A percentile compares a stretch with the other conserved stretches of the same genome.
Evolutionary conservation across 2,797 vertebrate genomes (phyloP).

Genomic region (Champsocephalus gunnari): DNA sequence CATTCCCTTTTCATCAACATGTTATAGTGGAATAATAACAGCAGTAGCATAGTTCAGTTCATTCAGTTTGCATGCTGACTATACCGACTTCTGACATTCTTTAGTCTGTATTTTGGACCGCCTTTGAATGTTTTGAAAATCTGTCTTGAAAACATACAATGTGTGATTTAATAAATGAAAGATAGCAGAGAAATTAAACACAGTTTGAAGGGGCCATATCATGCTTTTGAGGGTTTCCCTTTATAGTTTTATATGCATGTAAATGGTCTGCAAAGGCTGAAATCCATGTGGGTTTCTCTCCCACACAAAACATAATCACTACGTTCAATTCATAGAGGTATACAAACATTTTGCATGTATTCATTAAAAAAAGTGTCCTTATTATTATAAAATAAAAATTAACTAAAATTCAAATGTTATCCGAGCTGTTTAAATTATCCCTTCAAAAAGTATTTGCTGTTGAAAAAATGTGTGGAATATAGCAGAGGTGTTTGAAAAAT

Average conservation of each 20-base stretch:
- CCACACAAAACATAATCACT: no score
- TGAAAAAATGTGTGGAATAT: no score
- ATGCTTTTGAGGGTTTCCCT: no score
- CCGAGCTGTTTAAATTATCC: not conserved
- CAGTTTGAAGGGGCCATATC: not conserved
- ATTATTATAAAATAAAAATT: not conserved
- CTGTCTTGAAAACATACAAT: not conserved
- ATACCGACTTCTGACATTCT: not conserved
- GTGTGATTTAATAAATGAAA: not conserved
- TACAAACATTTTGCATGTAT: not conserved
- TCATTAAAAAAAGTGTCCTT: not conserved
- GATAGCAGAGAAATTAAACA: not conserved
- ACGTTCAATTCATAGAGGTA: no score
- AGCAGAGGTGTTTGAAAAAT: no score
- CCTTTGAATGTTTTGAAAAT: not conserved
- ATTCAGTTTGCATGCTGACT: not conserved
- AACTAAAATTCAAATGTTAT: not conserved
- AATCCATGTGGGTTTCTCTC: no score
- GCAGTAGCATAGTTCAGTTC: no score
- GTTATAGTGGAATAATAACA: not conserved
- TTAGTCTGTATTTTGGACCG: not conserved
- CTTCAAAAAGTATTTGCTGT: constrained; percentile 4
- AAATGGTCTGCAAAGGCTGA: no score
- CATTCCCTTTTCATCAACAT: no score
- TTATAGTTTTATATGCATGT: no score